phyloP scores from a whole-genome alignment of 2,888 invertebrate species.

The Poecilus cupreus region DNA sequence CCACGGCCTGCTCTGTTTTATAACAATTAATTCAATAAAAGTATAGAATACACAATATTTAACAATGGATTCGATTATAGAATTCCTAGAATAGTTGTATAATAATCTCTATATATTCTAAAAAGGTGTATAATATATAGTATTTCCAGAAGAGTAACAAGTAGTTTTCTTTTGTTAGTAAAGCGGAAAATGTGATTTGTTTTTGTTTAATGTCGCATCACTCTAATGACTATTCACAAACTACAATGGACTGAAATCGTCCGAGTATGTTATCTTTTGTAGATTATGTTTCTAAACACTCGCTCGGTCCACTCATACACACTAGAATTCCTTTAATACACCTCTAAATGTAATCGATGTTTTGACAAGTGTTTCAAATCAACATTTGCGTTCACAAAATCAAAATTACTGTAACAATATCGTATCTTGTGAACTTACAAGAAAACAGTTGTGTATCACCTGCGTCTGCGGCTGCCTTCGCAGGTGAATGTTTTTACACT shows the following conservation, averaged over 20 bases:
- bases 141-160: slow-evolving; percentile 59
- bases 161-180: slow-evolving; percentile 54
- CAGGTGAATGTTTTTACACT: neutral
- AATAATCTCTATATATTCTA: slow-evolving; percentile 59
- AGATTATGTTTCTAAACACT: slow-evolving; percentile 51
- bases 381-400: slow-evolving; percentile 37
- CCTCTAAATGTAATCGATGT: slow-evolving; percentile 56
- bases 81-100: slow-evolving; percentile 59
- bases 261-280: slow-evolving; percentile 48
- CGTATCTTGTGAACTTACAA: slow-evolving; percentile 10
- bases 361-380: slow-evolving; percentile 38
- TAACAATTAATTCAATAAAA: slow-evolving; percentile 57
- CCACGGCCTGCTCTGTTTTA: slow-evolving; percentile 43
- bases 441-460: slow-evolving; percentile 18
- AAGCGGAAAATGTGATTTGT: slow-evolving; percentile 59
- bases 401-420: slow-evolving; percentile 31
- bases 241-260: slow-evolving; percentile 60
- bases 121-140: slow-evolving; percentile 60
- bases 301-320: slow-evolving; percentile 39
- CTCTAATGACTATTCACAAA: slow-evolving; percentile 62
- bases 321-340: slow-evolving; percentile 47
- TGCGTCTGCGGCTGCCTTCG: no score
- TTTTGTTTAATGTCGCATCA: slow-evolving; percentile 53
- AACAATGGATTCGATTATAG: slow-evolving; percentile 60
- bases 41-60: slow-evolving; percentile 60